phyloP scores from a whole-genome alignment of 2,797 vertebrate species.

The Lophotriccus pileatus region DNA sequence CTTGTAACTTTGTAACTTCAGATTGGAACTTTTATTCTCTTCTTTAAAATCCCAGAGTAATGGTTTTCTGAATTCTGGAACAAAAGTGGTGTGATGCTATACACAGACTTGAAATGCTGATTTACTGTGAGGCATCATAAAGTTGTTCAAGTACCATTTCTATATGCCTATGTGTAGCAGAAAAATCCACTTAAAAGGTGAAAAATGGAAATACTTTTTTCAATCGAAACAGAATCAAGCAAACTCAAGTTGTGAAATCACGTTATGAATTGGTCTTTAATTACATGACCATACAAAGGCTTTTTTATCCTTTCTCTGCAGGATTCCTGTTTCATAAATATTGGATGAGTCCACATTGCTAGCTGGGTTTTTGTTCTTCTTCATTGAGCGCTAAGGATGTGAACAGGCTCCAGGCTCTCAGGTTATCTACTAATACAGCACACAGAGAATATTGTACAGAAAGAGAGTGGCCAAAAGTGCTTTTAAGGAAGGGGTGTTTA shows the following conservation, averaged over 20 bases:
- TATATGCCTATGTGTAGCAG: neutral
- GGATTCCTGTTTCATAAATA: neutral
- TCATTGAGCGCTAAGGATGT: neutral
- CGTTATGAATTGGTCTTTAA: neutral
- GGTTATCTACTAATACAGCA: neutral
- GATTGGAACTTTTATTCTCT: neutral
- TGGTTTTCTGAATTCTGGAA: neutral
- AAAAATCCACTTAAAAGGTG: neutral
- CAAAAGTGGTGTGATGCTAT: neutral
- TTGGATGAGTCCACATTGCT: neutral
- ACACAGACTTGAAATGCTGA: neutral
- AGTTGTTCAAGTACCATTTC: neutral
- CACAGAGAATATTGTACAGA: neutral
- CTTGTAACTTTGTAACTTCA: neutral
- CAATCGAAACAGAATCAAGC: neutral
- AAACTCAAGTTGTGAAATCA: neutral
- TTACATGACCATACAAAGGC: neutral
- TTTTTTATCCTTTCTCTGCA: neutral
- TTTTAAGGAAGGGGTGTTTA: neutral
- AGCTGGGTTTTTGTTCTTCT: neutral
- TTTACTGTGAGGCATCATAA: neutral
- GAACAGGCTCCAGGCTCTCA: neutral
- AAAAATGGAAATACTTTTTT: neutral
- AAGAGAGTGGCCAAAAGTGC: neutral
- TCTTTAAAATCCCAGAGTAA: neutral